A percentile compares a stretch with the other conserved stretches of the same genome.
phyloP scores from a whole-genome alignment of 2,113 vertebrate genomes.

The Brachyhypopomus gauderio region DNA sequence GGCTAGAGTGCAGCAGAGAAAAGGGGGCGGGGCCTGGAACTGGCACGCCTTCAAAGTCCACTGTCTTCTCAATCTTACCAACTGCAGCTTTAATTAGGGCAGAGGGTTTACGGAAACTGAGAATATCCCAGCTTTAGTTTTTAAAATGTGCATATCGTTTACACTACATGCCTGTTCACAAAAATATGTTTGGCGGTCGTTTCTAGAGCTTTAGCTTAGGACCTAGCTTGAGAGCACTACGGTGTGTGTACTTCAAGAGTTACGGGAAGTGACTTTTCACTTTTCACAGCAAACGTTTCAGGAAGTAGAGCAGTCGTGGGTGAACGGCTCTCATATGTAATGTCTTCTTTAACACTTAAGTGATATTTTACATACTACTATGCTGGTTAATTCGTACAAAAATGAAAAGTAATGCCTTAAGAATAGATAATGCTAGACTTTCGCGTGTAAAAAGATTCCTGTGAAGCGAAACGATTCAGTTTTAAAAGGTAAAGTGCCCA shows the following conservation, averaged over 20 bases:
- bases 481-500: slow-evolving; percentile 26
- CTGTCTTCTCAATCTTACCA: no score
- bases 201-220: background rate
- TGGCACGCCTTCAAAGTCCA: no score
- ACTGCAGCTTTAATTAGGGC: no score
- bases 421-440: no score
- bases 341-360: background rate
- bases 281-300: slow-evolving; percentile 38
- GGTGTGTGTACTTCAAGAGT: slow-evolving; percentile 4
- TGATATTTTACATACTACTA: background rate
- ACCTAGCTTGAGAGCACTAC: background rate
- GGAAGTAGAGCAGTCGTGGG: slow-evolving; percentile 41
- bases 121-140: no score
- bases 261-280: slow-evolving; percentile 47
- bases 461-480: slow-evolving; percentile 8
- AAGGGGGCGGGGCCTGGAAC: no score
- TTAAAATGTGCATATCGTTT: no score
- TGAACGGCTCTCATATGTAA: background rate
- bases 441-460: background rate
- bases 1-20: no score
- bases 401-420: background rate
- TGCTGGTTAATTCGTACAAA: background rate
- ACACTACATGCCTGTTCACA: no score
- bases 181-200: no score
- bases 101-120: no score